Evolutionary conservation across 2,797 vertebrate genomes (phyloP).

Genomic region (Thalassophryne amazonica): DNA sequence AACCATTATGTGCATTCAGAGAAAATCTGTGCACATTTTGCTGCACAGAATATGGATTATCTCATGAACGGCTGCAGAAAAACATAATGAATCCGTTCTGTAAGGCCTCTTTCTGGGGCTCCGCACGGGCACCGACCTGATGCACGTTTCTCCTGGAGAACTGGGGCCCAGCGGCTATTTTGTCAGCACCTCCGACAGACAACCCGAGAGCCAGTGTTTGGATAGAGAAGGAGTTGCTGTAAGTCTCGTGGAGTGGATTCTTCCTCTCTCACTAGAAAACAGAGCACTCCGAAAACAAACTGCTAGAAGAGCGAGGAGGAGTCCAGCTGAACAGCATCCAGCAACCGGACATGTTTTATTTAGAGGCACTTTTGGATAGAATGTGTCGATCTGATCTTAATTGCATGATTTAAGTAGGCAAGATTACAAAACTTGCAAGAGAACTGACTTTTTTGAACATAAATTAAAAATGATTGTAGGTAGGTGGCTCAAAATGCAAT

Average conservation of each 20-base stretch:
- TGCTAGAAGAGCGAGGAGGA: conserved; percentile 27
- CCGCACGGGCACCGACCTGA: not conserved
- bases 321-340: not conserved
- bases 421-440: no score
- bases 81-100: not conserved
- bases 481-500: no score
- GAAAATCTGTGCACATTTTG: not conserved
- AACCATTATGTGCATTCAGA: not conserved
- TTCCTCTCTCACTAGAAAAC: conserved; percentile 61
- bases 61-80: not conserved
- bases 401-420: no score
- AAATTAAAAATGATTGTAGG: no score
- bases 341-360: no score
- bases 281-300: conserved; percentile 58
- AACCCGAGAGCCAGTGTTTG: conserved; percentile 55
- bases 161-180: conserved; percentile 10
- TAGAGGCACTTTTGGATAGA: no score
- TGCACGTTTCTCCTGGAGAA: conserved; percentile 9
- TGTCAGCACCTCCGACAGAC: conserved; percentile 33
- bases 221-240: conserved; percentile 51
- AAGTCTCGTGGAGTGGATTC: conserved; percentile 62
- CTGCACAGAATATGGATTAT: not conserved
- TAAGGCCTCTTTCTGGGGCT: conserved; percentile 3
- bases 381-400: no score
- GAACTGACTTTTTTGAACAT: no score